Conservation (phyloP, 64 coral and sea anemone species). For the Stichodactyla mertensii region DNA sequence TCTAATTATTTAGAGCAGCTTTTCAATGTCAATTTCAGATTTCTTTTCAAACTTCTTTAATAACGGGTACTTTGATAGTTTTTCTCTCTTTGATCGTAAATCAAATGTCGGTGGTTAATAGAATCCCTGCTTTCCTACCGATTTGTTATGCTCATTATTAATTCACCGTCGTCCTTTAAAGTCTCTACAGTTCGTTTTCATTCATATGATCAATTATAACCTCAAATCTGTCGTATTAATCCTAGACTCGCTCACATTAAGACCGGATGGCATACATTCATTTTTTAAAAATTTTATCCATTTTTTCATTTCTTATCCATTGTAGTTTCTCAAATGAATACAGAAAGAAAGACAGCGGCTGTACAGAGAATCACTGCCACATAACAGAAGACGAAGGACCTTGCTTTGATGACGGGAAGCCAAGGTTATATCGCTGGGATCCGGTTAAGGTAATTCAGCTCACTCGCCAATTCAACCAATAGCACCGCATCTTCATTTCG, state of each 20-base stretch:
- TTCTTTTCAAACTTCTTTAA: neutral
- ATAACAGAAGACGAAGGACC: constrained; percentile 31
- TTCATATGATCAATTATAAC: neutral
- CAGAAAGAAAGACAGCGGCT: neutral
- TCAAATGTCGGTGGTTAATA: neutral
- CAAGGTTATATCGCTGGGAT: constrained; percentile 53
- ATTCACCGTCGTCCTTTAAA: neutral
- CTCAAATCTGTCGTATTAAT: neutral
- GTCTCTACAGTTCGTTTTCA: neutral
- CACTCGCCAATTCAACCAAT: too few relatives aligned
- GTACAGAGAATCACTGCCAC: constrained; percentile 10
- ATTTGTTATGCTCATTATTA: neutral
- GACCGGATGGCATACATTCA: neutral
- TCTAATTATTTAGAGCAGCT: too few relatives aligned
- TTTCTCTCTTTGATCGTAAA: neutral
- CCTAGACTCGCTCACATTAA: neutral
- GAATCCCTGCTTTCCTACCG: neutral
- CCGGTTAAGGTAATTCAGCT: constrained; percentile 46
- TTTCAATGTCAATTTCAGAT: neutral
- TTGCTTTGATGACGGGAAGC: constrained; percentile 36
- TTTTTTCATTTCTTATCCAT: neutral
- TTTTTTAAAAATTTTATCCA: neutral
- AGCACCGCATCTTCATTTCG: too few relatives aligned
- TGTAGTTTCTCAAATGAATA: neutral
- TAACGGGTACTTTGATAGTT: neutral